phyloP scores from a whole-genome alignment of 2,113 vertebrate species.

The Pontoporia blainvillei region DNA sequence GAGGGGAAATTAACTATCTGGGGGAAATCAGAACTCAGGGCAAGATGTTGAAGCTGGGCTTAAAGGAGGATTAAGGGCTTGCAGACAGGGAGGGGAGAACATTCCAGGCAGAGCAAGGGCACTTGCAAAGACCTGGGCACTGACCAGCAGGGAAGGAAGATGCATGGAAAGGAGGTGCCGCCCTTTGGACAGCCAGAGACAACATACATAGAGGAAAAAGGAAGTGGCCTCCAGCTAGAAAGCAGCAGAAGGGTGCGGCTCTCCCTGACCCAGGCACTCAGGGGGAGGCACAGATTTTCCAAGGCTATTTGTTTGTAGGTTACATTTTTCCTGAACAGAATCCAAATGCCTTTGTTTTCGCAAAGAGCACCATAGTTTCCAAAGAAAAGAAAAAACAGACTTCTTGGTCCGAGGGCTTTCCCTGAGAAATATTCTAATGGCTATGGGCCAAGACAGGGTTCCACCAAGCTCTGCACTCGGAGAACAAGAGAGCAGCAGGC shows the following conservation, averaged over 20 bases:
- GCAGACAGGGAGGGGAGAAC: background rate
- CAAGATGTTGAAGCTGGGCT: background rate
- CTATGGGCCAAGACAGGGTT: conserved; percentile 27
- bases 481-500: background rate
- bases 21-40: background rate
- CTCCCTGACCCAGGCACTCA: conserved; percentile 29
- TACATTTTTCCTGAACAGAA: conserved; percentile 74
- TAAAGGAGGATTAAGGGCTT: background rate
- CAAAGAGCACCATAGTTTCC: conserved; percentile 68
- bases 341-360: conserved; percentile 72
- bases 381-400: conserved; percentile 66
- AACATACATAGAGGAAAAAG: background rate
- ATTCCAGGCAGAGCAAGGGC: background rate
- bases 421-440: conserved; percentile 62
- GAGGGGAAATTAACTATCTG: background rate
- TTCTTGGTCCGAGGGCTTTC: conserved; percentile 69
- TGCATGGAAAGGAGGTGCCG: background rate
- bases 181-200: background rate
- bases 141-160: background rate
- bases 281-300: conserved; percentile 64
- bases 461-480: background rate
- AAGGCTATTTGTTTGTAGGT: conserved; percentile 72
- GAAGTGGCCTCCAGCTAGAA: background rate
- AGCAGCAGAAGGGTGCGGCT: background rate
- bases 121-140: background rate